A percentile compares a stretch with the other conserved stretches of the same genome.
These are phyloP conservation scores for Spilosoma lubricipeda DNA, from an alignment of 2,888 invertebrate species.

Conservation along the genomic window DNA sequence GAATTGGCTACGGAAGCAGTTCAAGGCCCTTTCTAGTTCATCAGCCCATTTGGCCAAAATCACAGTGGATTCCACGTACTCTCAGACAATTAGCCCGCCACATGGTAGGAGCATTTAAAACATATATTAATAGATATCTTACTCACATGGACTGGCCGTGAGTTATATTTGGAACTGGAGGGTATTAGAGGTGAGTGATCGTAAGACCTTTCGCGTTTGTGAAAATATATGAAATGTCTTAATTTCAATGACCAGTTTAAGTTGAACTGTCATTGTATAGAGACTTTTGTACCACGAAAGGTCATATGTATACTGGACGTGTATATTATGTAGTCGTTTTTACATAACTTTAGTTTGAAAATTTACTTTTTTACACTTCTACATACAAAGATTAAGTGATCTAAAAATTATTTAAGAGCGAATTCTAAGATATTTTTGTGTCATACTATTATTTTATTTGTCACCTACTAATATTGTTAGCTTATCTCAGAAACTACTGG, in stretches of 20 bases:
- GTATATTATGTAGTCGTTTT: not conserved
- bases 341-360: not conserved
- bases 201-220: not conserved
- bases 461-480: too few relatives aligned
- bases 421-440: too few relatives aligned
- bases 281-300: not conserved
- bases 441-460: too few relatives aligned
- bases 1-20: not conserved
- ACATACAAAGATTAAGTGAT: too few relatives aligned
- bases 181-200: conserved; percentile 3
- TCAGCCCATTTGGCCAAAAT: not conserved
- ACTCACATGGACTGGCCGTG: conserved; percentile 36
- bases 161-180: conserved; percentile 56
- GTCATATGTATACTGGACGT: not conserved
- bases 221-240: not conserved
- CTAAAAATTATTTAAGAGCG: too few relatives aligned
- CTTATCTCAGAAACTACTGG: too few relatives aligned
- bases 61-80: not conserved
- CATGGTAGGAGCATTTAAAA: conserved; percentile 17
- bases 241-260: not conserved
- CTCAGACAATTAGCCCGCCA: not conserved
- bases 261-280: not conserved
- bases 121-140: conserved; percentile 31
- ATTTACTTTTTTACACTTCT: too few relatives aligned
- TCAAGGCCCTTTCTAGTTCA: conserved; percentile 1